Conservation (phyloP, 2,888 invertebrate species). For the Aleiodes alternator region DNA sequence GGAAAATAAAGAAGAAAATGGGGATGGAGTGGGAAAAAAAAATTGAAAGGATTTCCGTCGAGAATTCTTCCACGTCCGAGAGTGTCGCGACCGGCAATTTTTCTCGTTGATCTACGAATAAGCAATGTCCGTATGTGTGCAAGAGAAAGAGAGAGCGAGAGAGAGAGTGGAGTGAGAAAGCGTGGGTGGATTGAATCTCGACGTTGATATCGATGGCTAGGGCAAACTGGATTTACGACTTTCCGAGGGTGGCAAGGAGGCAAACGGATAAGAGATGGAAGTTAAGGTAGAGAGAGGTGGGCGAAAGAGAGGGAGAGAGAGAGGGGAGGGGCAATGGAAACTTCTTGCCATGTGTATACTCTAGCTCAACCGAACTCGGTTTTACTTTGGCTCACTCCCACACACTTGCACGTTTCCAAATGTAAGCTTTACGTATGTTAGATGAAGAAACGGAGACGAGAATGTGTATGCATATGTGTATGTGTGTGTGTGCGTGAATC, state of each 20-base stretch:
- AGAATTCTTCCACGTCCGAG: constrained; percentile 44
- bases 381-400: constrained; percentile 1
- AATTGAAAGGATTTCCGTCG: constrained; percentile 24
- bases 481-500: neutral
- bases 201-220: constrained; percentile 54
- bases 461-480: no score
- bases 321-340: neutral
- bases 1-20: constrained; percentile 10
- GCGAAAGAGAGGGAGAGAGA: neutral
- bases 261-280: constrained; percentile 14
- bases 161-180: no score
- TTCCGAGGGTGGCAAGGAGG: constrained; percentile 20
- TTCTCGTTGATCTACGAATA: constrained; percentile 48
- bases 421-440: constrained; percentile 12
- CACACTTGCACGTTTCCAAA: neutral
- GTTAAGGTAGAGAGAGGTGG: constrained; percentile 11
- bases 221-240: constrained; percentile 55
- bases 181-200: constrained; percentile 52
- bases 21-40: constrained; percentile 17
- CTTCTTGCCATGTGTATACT: constrained; percentile 21
- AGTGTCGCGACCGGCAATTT: constrained; percentile 36
- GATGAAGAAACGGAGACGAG: neutral
- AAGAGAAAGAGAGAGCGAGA: no score
- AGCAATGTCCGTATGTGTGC: constrained; percentile 48
- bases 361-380: neutral